Conservation (phyloP, 2,797 vertebrate genomes). For the Pagetopsis macropterus region DNA sequence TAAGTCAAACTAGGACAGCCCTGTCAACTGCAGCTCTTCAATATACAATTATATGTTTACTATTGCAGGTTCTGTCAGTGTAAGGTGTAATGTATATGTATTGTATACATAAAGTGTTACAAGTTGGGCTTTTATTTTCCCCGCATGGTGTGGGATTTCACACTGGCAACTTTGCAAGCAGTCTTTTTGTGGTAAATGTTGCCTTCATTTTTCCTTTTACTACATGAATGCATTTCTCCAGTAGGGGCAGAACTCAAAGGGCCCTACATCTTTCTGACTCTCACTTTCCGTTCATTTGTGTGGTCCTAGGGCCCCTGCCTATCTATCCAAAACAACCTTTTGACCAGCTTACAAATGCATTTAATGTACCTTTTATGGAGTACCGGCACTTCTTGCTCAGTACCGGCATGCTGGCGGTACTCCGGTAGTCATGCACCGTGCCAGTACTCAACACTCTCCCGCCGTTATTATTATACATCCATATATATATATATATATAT, state of each 20-base stretch:
- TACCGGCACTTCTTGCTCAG: too few relatives aligned
- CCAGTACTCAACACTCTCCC: too few relatives aligned
- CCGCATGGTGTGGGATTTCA: not conserved
- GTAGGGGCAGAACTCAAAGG: not conserved
- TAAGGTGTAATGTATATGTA: not conserved
- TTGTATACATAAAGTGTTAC: not conserved
- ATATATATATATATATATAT: too few relatives aligned
- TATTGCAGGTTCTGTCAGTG: not conserved
- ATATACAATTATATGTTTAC: not conserved
- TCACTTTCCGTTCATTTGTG: conserved; percentile 18
- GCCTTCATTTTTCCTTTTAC: not conserved
- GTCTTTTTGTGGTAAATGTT: not conserved
- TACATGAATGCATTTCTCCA: not conserved
- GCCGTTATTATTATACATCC: too few relatives aligned
- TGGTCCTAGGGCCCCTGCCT: not conserved
- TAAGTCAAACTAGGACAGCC: not conserved
- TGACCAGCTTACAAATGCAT: not conserved
- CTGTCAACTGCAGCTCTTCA: not conserved
- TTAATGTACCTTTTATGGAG: not conserved
- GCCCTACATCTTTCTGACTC: not conserved
- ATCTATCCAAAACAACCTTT: not conserved
- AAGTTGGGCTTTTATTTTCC: not conserved
- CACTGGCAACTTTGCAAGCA: not conserved
- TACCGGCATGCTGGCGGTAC: too few relatives aligned
- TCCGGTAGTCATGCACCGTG: too few relatives aligned